phyloP scores from a whole-genome alignment of 53 echinoderm and acorn worm species.

The Hippasteria phrygiana region DNA sequence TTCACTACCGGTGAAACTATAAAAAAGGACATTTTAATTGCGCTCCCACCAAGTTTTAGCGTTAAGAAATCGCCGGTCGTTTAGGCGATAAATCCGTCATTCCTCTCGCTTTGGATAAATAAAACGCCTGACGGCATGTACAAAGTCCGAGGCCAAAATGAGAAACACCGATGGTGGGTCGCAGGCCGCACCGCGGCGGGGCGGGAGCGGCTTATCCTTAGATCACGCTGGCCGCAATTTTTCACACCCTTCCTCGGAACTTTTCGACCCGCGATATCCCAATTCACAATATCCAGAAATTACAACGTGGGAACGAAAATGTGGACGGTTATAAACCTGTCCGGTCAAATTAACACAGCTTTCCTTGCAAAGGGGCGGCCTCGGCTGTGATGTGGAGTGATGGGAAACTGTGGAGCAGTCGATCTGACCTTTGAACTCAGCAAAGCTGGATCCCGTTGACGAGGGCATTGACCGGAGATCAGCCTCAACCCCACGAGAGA shows the following conservation, averaged over 20 bases:
- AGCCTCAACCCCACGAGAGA: not conserved
- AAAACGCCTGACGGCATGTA: not conserved
- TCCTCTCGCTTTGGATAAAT: not conserved
- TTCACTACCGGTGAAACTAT: too few species aligned
- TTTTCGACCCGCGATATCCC: not conserved
- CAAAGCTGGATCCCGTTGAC: not conserved
- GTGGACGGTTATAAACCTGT: slow-evolving; percentile 46
- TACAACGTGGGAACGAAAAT: slow-evolving; percentile 3
- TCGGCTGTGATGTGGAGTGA: not conserved
- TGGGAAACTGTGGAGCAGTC: not conserved
- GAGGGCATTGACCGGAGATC: slow-evolving; percentile 43
- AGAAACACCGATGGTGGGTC: not conserved
- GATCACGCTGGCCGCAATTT: not conserved
- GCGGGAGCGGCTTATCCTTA: slow-evolving; percentile 19
- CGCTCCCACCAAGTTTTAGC: not conserved
- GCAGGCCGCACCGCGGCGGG: not conserved
- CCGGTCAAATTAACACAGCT: slow-evolving; percentile 21
- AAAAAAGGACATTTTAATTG: not conserved
- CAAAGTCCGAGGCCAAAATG: slow-evolving; percentile 6
- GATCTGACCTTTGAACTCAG: slow-evolving; percentile 12
- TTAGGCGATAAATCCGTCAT: not conserved
- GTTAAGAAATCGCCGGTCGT: not conserved
- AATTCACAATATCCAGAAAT: not conserved
- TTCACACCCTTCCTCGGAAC: not conserved
- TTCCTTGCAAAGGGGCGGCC: not conserved